Evolutionary conservation across 1,140 invertebrate species (phyloP).

Genomic region (Euborellia annulipes): DNA sequence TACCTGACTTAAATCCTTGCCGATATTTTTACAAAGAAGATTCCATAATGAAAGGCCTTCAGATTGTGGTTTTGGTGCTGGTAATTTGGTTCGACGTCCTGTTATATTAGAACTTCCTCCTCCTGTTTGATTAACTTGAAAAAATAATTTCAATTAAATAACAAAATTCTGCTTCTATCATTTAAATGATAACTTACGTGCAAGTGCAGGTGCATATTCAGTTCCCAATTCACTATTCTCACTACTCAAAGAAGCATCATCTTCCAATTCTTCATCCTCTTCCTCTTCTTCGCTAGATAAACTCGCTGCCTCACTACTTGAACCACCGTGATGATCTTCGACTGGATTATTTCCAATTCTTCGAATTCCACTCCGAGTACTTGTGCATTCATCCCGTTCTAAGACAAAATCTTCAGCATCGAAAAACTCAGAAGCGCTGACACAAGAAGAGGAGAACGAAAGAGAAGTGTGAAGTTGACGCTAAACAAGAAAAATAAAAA

Average conservation of each 20-base stretch:
- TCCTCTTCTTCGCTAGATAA: constrained; percentile 38
- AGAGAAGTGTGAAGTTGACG: constrained; percentile 17
- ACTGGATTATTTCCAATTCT: too few relatives aligned
- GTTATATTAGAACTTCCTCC: constrained; percentile 24
- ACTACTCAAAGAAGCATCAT: constrained; percentile 39
- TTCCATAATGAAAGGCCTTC: constrained; percentile 67
- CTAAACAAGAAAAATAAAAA: too few relatives aligned
- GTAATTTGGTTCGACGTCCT: constrained; percentile 52
- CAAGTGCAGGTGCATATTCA: constrained; percentile 26
- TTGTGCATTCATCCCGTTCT: constrained; percentile 10
- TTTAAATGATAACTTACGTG: neutral
- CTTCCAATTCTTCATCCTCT: too few relatives aligned
- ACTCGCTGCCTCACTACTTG: constrained; percentile 38
- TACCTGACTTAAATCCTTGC: constrained; percentile 71
- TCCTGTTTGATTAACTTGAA: neutral
- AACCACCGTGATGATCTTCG: too few relatives aligned
- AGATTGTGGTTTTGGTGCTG: constrained; percentile 48
- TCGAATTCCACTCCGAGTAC: neutral
- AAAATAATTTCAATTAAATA: constrained; percentile 2
- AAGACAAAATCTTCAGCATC: constrained; percentile 50
- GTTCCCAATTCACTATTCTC: constrained; percentile 45
- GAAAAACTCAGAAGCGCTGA: constrained; percentile 72
- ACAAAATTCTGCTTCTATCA: constrained; percentile 12
- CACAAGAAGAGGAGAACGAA: constrained; percentile 56
- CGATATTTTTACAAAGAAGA: constrained; percentile 68